Evolutionary conservation across 2,113 vertebrate species (phyloP).

Genomic region (Hippocampus zosterae): DNA sequence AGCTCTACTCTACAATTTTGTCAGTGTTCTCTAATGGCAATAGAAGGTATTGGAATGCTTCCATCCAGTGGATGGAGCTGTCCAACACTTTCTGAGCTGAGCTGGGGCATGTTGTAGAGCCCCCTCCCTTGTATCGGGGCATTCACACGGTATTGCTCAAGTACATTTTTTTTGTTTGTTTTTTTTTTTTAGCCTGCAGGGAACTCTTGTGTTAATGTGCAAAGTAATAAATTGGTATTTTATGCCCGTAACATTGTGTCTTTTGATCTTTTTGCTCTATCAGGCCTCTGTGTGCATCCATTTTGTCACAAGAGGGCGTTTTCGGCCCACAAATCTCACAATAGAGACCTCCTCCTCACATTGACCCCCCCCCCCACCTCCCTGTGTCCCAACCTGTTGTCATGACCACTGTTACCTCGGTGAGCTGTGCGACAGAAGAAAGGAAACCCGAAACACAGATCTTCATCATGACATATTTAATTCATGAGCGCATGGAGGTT

Average conservation of each 20-base stretch:
- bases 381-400: constrained; percentile 62
- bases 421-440: constrained; percentile 51
- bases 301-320: background rate
- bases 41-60: constrained; percentile 45
- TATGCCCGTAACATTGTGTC: constrained; percentile 75
- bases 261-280: constrained; percentile 8
- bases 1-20: constrained; percentile 52
- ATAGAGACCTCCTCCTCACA: background rate
- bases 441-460: constrained; percentile 68
- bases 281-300: no score
- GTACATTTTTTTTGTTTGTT: constrained; percentile 67
- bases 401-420: constrained; percentile 72
- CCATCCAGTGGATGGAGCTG: constrained; percentile 34
- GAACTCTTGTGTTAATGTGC: constrained; percentile 94
- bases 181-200: constrained; percentile 93
- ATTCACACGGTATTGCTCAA: constrained; percentile 73
- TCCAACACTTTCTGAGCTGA: constrained; percentile 75
- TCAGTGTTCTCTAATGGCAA: constrained; percentile 83
- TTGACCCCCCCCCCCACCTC: constrained; percentile 38
- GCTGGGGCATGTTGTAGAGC: constrained; percentile 50
- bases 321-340: background rate
- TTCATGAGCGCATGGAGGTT: constrained; percentile 61
- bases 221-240: constrained; percentile 93
- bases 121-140: constrained; percentile 50
- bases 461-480: constrained; percentile 71